Conservation (phyloP, 2,797 vertebrate species). For the Crypturellus tataupa region DNA sequence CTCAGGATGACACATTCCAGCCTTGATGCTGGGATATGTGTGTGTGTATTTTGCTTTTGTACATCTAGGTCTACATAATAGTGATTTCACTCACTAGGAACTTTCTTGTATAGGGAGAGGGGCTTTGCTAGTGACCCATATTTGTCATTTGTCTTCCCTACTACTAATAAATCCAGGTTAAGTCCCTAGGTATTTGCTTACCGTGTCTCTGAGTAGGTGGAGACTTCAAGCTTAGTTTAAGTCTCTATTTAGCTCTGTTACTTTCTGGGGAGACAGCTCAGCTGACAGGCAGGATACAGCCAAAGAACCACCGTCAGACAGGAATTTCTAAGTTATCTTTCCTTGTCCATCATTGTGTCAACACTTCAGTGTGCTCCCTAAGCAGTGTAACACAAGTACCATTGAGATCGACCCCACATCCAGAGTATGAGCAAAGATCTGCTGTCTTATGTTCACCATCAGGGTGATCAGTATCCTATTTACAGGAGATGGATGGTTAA, state of each 20-base stretch:
- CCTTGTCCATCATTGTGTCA: background rate
- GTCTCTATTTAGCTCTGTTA: background rate
- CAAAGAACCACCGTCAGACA: background rate
- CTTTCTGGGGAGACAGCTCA: background rate
- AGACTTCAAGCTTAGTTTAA: background rate
- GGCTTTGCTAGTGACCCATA: background rate
- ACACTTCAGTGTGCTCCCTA: background rate
- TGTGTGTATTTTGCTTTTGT: background rate
- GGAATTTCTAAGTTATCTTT: background rate
- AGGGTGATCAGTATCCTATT: background rate
- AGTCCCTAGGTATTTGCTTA: background rate
- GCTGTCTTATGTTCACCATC: background rate
- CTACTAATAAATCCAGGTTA: background rate
- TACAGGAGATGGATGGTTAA: background rate
- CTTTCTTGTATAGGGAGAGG: background rate
- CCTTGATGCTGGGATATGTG: background rate
- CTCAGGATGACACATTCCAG: background rate
- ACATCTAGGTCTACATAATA: background rate
- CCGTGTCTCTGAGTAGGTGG: background rate
- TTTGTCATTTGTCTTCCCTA: background rate
- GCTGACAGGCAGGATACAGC: background rate
- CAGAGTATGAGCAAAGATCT: background rate
- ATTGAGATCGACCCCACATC: background rate
- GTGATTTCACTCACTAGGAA: background rate
- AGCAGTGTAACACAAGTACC: background rate